Conservation (phyloP, 2,888 invertebrate species). For the Gnatocerus cornutus region DNA sequence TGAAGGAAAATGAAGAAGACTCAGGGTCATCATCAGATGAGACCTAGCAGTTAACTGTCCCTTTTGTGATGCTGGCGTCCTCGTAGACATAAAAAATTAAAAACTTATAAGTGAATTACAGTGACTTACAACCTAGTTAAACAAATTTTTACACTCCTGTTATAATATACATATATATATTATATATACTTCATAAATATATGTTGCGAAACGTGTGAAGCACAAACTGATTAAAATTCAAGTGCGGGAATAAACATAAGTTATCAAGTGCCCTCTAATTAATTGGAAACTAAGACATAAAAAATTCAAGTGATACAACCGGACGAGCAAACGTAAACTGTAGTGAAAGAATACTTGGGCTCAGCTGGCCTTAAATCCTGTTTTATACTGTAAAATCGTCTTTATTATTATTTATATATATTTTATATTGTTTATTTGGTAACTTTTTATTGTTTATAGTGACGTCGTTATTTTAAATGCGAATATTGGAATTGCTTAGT, state of each 20-base stretch:
- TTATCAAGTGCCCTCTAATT: conserved; percentile 54
- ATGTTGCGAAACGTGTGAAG: conserved; percentile 60
- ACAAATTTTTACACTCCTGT: conserved; percentile 70
- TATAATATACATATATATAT: conserved; percentile 67
- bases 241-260: conserved; percentile 49
- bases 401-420: conserved; percentile 65
- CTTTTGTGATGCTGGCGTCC: conserved; percentile 55
- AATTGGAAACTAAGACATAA: conserved; percentile 53
- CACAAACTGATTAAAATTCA: conserved; percentile 31
- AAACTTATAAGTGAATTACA: conserved; percentile 59
- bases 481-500: conserved; percentile 51
- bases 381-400: conserved; percentile 64
- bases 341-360: conserved; percentile 38
- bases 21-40: conserved; percentile 66
- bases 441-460: conserved; percentile 65
- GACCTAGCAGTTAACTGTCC: conserved; percentile 60
- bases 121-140: conserved; percentile 66
- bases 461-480: conserved; percentile 63
- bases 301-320: conserved; percentile 55
- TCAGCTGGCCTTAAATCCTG: conserved; percentile 53
- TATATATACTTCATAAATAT: conserved; percentile 65
- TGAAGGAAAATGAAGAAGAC: conserved; percentile 81
- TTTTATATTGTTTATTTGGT: conserved; percentile 67
- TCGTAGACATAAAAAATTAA: conserved; percentile 59
- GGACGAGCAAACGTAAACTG: conserved; percentile 40